A percentile compares a stretch with the other conserved stretches of the same genome.
Conservation (phyloP, 1,140 invertebrate genomes). For the Eriosoma lanigerum region DNA sequence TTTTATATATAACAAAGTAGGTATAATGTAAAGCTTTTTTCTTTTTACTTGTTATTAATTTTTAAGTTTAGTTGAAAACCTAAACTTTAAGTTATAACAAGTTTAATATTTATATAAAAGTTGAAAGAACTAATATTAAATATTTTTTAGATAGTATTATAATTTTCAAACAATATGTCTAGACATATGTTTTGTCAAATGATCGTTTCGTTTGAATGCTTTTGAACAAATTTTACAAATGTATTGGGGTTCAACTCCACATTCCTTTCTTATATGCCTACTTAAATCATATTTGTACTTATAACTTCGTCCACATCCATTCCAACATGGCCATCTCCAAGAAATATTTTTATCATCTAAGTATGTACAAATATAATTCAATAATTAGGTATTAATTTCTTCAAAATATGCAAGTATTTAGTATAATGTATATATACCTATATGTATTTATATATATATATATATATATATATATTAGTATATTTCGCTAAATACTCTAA, state of each 20-base stretch:
- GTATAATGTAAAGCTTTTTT: no score
- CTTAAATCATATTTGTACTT: slow-evolving; percentile 60
- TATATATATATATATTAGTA: background rate
- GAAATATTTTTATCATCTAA: background rate
- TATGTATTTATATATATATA: no score
- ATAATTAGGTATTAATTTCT: background rate
- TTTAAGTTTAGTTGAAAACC: no score
- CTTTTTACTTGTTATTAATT: no score
- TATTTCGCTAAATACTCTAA: background rate
- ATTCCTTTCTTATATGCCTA: slow-evolving; percentile 62
- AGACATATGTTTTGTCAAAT: slow-evolving; percentile 49
- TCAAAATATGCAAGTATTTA: background rate
- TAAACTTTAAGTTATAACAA: no score
- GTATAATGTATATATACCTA: no score
- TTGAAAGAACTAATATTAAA: no score
- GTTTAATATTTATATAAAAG: no score
- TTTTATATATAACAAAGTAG: no score
- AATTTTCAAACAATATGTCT: slow-evolving; percentile 44
- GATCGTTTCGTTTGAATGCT: slow-evolving; percentile 16
- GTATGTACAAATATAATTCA: background rate
- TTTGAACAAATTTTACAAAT: slow-evolving; percentile 55
- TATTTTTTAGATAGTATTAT: background rate
- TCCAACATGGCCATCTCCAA: slow-evolving; percentile 42
- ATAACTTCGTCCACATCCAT: slow-evolving; percentile 53
- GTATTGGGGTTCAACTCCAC: slow-evolving; percentile 60